A percentile compares a stretch with the other conserved stretches of the same genome.
phyloP scores from a whole-genome alignment of 2,113 vertebrate species.

The Megaptera novaeangliae region DNA sequence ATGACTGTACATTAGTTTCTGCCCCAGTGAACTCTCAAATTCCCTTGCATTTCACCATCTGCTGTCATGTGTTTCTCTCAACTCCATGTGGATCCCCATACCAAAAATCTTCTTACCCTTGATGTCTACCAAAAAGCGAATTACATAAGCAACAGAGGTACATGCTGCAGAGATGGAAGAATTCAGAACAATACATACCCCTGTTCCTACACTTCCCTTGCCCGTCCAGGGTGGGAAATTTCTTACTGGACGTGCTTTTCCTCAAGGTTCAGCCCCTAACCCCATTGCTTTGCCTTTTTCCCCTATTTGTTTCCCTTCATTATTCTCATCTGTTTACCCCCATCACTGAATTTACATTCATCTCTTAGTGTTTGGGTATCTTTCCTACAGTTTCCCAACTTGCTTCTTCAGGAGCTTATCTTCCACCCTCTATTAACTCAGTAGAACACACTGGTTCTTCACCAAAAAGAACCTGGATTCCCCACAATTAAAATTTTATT shows the following conservation, averaged over 20 bases:
- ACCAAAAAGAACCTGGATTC: background rate
- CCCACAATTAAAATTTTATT: background rate
- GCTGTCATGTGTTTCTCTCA: background rate
- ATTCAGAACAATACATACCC: background rate
- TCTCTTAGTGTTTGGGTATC: background rate
- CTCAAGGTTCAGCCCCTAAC: background rate
- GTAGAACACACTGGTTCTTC: background rate
- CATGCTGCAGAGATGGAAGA: background rate
- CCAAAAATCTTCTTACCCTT: background rate
- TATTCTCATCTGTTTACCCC: background rate
- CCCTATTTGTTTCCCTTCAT: background rate
- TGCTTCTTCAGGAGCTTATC: background rate
- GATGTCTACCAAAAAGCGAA: background rate
- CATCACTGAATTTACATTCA: background rate
- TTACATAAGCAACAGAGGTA: background rate
- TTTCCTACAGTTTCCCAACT: background rate
- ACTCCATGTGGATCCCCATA: background rate
- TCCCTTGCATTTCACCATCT: background rate
- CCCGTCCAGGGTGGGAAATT: background rate
- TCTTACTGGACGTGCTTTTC: background rate
- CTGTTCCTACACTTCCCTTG: background rate
- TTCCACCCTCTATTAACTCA: background rate
- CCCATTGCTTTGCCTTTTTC: background rate
- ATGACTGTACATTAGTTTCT: background rate
- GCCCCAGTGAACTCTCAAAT: background rate